Percentiles rank a stretch among this genome's conserved stretches.
These are phyloP conservation scores for Oncorhynchus masou DNA, from an alignment of 2,113 vertebrate species.

Conservation along the genomic window DNA sequence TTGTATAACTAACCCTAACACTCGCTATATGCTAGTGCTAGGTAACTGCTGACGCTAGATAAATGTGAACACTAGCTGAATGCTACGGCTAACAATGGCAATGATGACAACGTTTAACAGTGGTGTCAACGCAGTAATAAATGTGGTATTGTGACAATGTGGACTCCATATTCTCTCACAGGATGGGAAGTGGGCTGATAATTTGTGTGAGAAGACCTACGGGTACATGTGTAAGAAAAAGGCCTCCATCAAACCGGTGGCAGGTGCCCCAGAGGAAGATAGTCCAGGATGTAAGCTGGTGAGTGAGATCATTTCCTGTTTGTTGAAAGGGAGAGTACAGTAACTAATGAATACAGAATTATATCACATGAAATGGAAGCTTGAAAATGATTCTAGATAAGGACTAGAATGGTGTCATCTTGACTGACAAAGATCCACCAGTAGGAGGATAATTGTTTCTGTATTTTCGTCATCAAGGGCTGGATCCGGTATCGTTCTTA, in stretches of 20 bases:
- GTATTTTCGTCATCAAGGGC: conserved; percentile 68
- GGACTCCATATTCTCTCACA: conserved; percentile 42
- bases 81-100: too few species aligned
- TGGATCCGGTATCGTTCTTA: conserved; percentile 79
- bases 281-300: conserved; percentile 84
- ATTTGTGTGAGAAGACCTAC: conserved; percentile 80
- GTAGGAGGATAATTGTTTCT: neutral
- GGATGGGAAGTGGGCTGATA: conserved; percentile 90
- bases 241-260: conserved; percentile 64
- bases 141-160: neutral
- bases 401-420: too few species aligned
- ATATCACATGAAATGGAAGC: too few species aligned
- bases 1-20: too few species aligned
- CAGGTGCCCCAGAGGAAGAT: conserved; percentile 47
- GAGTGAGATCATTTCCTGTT: conserved; percentile 56
- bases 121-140: too few species aligned
- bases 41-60: too few species aligned
- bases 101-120: too few species aligned
- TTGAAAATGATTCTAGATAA: too few species aligned
- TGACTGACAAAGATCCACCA: too few species aligned
- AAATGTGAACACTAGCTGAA: too few species aligned
- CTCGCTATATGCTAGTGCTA: too few species aligned
- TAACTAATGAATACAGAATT: neutral
- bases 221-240: conserved; percentile 91
- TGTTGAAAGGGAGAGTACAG: neutral